A percentile compares a stretch with the other conserved stretches of the same genome.
Evolutionary conservation across 2,113 vertebrate species (phyloP).

Genomic region (Eclectus roratus): DNA sequence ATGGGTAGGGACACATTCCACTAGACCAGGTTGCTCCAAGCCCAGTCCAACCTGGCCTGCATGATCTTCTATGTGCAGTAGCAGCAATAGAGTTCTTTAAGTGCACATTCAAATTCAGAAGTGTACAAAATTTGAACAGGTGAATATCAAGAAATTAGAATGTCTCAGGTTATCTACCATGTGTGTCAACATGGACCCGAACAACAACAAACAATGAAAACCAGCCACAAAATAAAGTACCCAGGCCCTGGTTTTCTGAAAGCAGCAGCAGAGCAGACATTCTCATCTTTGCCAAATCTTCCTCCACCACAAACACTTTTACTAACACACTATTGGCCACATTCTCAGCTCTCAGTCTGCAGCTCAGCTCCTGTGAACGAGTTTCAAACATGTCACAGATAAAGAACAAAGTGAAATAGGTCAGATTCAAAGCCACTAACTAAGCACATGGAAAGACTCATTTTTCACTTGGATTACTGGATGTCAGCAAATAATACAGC

Average conservation of each 20-base stretch:
- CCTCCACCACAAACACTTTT: not conserved
- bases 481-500: not conserved
- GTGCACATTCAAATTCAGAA: not conserved
- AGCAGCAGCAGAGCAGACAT: not conserved
- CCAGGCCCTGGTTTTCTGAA: not conserved
- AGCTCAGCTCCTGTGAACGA: not conserved
- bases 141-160: not conserved
- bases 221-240: not conserved
- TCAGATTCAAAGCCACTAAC: not conserved
- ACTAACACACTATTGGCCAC: fast-evolving
- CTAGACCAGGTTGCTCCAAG: not conserved
- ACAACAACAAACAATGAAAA: not conserved
- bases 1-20: not conserved
- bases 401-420: not conserved
- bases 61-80: not conserved
- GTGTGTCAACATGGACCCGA: not conserved
- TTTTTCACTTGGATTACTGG: not conserved
- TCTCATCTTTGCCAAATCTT: not conserved
- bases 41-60: not conserved
- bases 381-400: not conserved
- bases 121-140: not conserved
- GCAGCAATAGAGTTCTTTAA: not conserved
- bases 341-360: not conserved
- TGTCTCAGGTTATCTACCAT: not conserved
- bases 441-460: fast-evolving